Percentiles rank a stretch among this genome's conserved stretches.
These are phyloP conservation scores for Astyanax mexicanus DNA, from an alignment of 2,797 vertebrate genomes.

Conservation along the genomic window DNA sequence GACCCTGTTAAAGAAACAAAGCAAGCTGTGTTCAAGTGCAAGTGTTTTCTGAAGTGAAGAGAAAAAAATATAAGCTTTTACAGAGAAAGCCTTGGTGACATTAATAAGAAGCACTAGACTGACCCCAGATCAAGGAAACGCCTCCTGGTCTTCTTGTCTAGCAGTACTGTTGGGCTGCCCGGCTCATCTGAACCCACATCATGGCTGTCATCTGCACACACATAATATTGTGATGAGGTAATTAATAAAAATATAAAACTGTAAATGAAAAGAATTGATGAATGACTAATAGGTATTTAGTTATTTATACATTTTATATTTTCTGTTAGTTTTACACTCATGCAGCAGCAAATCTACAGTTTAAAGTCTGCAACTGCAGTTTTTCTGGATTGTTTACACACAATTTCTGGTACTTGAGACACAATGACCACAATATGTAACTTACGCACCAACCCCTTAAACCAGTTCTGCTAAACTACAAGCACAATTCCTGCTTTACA, in stretches of 20 bases:
- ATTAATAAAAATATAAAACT: not conserved
- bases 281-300: too few species aligned
- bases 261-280: not conserved
- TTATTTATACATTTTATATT: too few species aligned
- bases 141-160: conserved; percentile 81
- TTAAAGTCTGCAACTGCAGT: too few species aligned
- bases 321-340: too few species aligned
- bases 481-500: too few species aligned
- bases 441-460: too few species aligned
- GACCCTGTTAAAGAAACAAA: conserved; percentile 66
- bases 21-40: not conserved
- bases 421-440: too few species aligned
- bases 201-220: conserved; percentile 75
- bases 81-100: too few species aligned
- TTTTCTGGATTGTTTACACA: too few species aligned
- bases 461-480: too few species aligned
- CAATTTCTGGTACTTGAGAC: too few species aligned
- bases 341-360: too few species aligned
- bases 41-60: not conserved
- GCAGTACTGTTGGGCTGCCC: conserved; percentile 77
- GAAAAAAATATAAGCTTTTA: not conserved
- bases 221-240: not conserved
- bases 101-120: conserved; percentile 42
- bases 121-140: conserved; percentile 83
- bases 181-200: conserved; percentile 79